These are phyloP conservation scores for Rotaria macrura DNA, from an alignment of 2,888 invertebrate genomes.

Conservation along the genomic window DNA sequence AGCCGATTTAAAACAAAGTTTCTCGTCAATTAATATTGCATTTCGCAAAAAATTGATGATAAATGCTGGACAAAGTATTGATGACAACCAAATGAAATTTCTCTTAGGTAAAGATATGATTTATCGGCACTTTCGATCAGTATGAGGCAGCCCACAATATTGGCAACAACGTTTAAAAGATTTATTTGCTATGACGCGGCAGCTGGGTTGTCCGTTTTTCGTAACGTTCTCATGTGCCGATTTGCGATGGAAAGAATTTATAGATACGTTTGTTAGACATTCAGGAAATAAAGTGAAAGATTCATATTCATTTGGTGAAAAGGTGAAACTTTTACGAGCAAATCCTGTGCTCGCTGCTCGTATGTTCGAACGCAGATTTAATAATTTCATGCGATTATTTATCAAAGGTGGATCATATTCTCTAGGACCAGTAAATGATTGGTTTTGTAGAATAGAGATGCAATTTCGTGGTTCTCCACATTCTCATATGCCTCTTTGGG, in stretches of 20 bases:
- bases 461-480: slow-evolving; percentile 36
- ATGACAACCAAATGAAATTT: background rate
- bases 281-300: background rate
- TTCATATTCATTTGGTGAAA: background rate
- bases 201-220: slow-evolving; percentile 36
- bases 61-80: slow-evolving; percentile 33
- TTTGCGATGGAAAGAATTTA: background rate
- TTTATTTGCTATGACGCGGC: slow-evolving; percentile 37
- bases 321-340: background rate
- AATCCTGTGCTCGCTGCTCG: slow-evolving; percentile 35
- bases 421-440: slow-evolving; percentile 18
- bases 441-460: slow-evolving; percentile 35
- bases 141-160: slow-evolving; percentile 37
- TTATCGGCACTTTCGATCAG: background rate
- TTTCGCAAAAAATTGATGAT: background rate
- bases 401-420: background rate
- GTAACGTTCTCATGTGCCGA: background rate
- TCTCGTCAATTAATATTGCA: background rate
- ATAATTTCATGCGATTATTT: background rate
- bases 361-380: slow-evolving; percentile 36
- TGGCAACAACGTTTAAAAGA: slow-evolving; percentile 37
- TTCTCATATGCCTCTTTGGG: slow-evolving; percentile 35
- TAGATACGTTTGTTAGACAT: background rate
- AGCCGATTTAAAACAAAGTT: background rate
- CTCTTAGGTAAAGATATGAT: background rate